Conservation (phyloP, 37 sponge, comb jelly and placozoan species). For the Theonella swinhoei region DNA sequence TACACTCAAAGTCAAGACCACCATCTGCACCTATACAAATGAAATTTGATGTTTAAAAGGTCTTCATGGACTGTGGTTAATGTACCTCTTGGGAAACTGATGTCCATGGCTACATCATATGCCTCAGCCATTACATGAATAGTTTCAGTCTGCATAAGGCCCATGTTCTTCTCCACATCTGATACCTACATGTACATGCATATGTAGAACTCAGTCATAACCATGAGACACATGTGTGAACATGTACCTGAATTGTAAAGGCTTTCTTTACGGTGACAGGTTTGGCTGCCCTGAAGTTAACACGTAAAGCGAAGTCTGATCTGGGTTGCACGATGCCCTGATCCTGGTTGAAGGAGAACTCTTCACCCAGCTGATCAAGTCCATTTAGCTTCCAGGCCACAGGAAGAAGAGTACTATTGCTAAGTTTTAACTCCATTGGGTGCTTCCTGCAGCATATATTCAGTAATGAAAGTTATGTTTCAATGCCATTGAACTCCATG, state of each 20-base stretch:
- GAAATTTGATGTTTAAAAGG: background rate
- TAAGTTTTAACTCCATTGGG: slow-evolving; percentile 76
- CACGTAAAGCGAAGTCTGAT: slow-evolving; percentile 80
- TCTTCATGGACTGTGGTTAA: background rate
- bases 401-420: slow-evolving; percentile 88
- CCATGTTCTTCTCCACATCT: slow-evolving; percentile 92
- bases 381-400: slow-evolving; percentile 95
- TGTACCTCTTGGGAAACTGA: slow-evolving; percentile 92
- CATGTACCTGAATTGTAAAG: slow-evolving; percentile 85
- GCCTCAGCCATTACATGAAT: slow-evolving; percentile 89
- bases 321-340: slow-evolving; percentile 92
- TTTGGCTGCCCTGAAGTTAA: slow-evolving; percentile 91
- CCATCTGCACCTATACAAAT: slow-evolving; percentile 79
- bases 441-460: slow-evolving; percentile 84
- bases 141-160: slow-evolving; percentile 86
- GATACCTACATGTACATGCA: slow-evolving; percentile 53
- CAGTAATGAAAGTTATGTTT: background rate
- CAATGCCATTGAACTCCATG: background rate
- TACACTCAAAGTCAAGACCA: slow-evolving; percentile 89
- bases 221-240: background rate
- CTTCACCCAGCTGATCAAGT: slow-evolving; percentile 87
- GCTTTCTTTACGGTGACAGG: slow-evolving; percentile 81
- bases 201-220: background rate
- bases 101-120: slow-evolving; percentile 96
- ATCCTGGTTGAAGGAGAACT: slow-evolving; percentile 92